Conservation (phyloP, 2,888 invertebrate species). For the Drosophila anomalipes region DNA sequence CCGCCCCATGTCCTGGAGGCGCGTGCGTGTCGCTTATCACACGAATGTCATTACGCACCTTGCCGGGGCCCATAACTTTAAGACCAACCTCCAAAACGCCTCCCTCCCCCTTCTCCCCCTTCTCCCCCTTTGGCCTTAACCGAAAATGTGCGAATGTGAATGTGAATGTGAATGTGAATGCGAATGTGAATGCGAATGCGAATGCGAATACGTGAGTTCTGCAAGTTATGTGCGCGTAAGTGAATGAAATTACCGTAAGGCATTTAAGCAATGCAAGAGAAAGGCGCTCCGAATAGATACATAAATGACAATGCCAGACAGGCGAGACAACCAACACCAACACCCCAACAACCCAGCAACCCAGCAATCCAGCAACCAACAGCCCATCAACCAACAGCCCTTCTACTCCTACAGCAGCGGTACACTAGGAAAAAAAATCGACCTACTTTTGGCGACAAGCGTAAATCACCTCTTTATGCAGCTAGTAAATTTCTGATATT, state of each 20-base stretch:
- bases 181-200: slow-evolving; percentile 45
- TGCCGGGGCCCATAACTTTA: slow-evolving; percentile 64
- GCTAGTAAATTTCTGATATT: neutral
- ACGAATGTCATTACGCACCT: slow-evolving; percentile 79
- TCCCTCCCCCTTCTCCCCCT: too few species aligned
- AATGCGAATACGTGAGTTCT: slow-evolving; percentile 83
- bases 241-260: slow-evolving; percentile 84
- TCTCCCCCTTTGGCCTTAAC: slow-evolving; percentile 13
- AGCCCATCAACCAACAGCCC: slow-evolving; percentile 5
- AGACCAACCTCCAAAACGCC: slow-evolving; percentile 17
- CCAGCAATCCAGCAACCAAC: neutral
- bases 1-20: slow-evolving; percentile 57
- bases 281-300: slow-evolving; percentile 75
- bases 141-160: slow-evolving; percentile 53
- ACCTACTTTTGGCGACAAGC: neutral
- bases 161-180: slow-evolving; percentile 61
- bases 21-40: slow-evolving; percentile 78
- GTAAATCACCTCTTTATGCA: neutral
- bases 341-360: neutral
- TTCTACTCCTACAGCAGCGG: neutral
- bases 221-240: slow-evolving; percentile 83
- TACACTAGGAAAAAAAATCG: neutral
- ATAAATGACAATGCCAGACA: slow-evolving; percentile 78
- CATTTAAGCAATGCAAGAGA: slow-evolving; percentile 81
- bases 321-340: slow-evolving; percentile 38